These are phyloP conservation scores for Cyrtonyx montezumae DNA, from an alignment of 2,113 vertebrate genomes.

Conservation along the genomic window DNA sequence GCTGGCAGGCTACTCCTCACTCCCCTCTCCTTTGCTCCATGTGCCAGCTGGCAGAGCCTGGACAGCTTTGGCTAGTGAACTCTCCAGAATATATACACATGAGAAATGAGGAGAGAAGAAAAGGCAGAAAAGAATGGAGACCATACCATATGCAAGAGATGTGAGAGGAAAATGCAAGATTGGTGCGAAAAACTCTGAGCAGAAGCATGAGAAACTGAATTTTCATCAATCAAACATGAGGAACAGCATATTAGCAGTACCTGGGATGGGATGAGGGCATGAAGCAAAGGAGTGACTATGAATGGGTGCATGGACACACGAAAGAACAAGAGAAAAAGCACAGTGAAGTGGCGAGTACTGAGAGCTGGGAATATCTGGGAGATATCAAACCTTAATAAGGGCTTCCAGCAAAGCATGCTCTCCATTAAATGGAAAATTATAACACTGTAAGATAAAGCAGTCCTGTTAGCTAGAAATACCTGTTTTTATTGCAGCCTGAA, in stretches of 20 bases:
- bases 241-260: background rate
- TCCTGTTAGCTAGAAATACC: background rate
- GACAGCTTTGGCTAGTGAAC: background rate
- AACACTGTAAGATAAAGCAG: background rate
- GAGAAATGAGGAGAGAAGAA: background rate
- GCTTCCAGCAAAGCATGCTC: background rate
- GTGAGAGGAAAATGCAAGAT: background rate
- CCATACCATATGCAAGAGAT: background rate
- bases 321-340: background rate
- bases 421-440: background rate
- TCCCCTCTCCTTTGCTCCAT: background rate
- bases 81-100: accelerated
- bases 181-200: background rate
- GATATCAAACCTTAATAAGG: background rate
- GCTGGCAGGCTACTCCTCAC: background rate
- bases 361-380: background rate
- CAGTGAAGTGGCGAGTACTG: background rate
- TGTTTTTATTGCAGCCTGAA: slow-evolving; percentile 25
- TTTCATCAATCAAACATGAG: background rate
- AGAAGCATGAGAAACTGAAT: background rate
- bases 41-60: background rate
- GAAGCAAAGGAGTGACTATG: background rate
- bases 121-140: background rate
- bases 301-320: background rate
- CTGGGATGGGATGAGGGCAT: accelerated